Evolutionary conservation across 2,797 vertebrate genomes (phyloP), one percentile per base, ranked within the genome.

Genomic region (Cercopithecus petaurista): DNA sequence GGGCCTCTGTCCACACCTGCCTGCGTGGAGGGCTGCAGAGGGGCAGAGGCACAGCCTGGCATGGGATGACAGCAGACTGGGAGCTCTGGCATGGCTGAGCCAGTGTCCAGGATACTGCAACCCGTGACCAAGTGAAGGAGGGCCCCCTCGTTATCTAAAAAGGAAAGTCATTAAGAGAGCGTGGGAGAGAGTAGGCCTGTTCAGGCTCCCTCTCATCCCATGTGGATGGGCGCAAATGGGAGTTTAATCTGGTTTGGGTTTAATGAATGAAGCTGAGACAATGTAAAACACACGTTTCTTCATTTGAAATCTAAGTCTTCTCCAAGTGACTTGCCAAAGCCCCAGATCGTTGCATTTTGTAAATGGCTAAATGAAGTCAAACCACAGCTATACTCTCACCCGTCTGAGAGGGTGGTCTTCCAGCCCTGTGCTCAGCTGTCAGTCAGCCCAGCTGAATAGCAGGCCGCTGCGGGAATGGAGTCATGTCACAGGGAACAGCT

Each of bases 171-270:
- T 57, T 12, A 48, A 10, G 67, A 43, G 59, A 39, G 30, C 17
- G 0, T 50, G 33, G 24, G 36, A n/a, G 43, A 87, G 3, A 50
- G 48, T 2, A 12, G 33, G 14, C 36, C n/a, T 2, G 36, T 41
- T 39, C 2, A 0, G 7, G 43, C n/a, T 30, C 14, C 59, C 48
- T 55, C 55, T 93, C 43, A 11, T 70, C 75, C 57, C 28, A 7
- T 61, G 36, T 67, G 76, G 72, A n/a, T 36, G 19, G 21, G 11
- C 22, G 19, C 39, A 33, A 72, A 73, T 82, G 72, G 48, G 55
- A 94, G 21, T 57, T 88, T 86, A 76, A 90, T 94, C 90, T 85
- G 67, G 22, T 94, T 95, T 92, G 43, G 90, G 28, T 57, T 96
- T 76, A 88, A 93, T 73, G 87, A 94, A 80, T 22, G 67, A 83